These are phyloP conservation scores for Ditylenchus weischeri DNA, from an alignment of 2,888 invertebrate species.

Conservation along the genomic window DNA sequence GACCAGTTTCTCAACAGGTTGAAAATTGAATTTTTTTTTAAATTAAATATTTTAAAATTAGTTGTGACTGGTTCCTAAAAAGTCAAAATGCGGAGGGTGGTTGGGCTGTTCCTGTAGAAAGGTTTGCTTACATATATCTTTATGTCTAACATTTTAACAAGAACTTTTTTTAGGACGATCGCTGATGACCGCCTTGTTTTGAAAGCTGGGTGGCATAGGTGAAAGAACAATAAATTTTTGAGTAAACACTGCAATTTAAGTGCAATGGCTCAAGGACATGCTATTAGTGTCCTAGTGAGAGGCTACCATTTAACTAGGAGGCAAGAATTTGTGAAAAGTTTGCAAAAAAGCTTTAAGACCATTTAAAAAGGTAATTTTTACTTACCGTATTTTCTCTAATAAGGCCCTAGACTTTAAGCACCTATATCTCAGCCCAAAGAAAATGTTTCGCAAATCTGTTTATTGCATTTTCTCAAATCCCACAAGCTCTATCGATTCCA, in stretches of 20 bases:
- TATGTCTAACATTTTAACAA: not conserved
- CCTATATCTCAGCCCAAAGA: too few species aligned
- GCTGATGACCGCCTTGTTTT: constrained; percentile 76
- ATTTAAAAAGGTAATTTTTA: constrained; percentile 63
- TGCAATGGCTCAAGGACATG: constrained; percentile 96
- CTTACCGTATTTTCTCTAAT: too few species aligned
- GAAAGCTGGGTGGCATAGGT: constrained; percentile 81
- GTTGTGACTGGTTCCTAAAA: constrained; percentile 76
- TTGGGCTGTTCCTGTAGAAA: constrained; percentile 82
- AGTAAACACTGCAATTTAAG: constrained; percentile 58
- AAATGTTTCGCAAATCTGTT: too few species aligned
- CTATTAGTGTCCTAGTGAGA: constrained; percentile 83
- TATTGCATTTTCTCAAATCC: too few species aligned
- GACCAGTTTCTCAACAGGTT: constrained; percentile 74
- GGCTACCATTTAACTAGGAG: constrained; percentile 77
- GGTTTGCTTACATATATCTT: not conserved
- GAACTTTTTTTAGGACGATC: constrained; percentile 60
- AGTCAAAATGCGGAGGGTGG: constrained; percentile 83
- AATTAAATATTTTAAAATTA: constrained; percentile 66
- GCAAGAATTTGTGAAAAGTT: constrained; percentile 75
- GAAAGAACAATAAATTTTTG: not conserved
- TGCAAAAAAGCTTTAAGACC: constrained; percentile 76
- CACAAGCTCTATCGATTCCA: too few species aligned
- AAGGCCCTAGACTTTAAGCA: too few species aligned
- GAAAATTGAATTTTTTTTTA: too few species aligned